Base-by-base conservation (phyloP, 2,888 invertebrate genomes). In the Trachelus tabidus region DNA sequence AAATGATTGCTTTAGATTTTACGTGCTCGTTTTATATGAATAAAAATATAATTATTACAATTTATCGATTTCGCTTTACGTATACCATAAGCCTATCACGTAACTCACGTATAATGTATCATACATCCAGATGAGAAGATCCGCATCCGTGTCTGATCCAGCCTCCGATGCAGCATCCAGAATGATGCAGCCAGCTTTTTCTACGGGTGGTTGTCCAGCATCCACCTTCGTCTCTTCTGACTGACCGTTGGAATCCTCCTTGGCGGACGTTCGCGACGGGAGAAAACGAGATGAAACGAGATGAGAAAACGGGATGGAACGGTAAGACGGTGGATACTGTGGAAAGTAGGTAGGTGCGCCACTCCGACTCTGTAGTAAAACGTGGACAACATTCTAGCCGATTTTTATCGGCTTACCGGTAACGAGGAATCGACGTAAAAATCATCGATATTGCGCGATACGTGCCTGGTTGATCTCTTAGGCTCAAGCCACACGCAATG, bases 81-180 rank as follows among this genome's bases (percentile, higher is more conserved):
- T 40, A 40, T 40, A 40, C 15, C 40, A 40, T 6, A 15, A 40
- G 40, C 40, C 40, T 40, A 40, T 15, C 40, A 40, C 89, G 90
- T 90, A 89, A 89, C 89, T 90, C 88, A 88, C 88, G 88, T 87
- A 85, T 85, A 83, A 78, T 6, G 40, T 40, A 40, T 40, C 40
- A 40, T 40, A 40, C 40, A 15, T 15, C 15, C 40, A 40, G 40
- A 40, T 81, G 83, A 68, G 78, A 83, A 84, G 84, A 82, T 85
- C 75, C 81, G 80, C 80, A 79, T 76, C 79, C 82, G 82, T 80
- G 75, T 76, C 75, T 73, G 77, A 34, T 77, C 73, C 80, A 73
- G 73, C 34, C 69, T 74, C 74, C 79, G 76, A 73, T 40, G 15
- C 15, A 40, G 40, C 40, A 40, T 40, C 15, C 40, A 40, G 40